Evolutionary conservation across 2,113 vertebrate genomes (phyloP), one percentile per base, ranked within the genome.

Genomic region (Gasterosteus nipponicus): DNA sequence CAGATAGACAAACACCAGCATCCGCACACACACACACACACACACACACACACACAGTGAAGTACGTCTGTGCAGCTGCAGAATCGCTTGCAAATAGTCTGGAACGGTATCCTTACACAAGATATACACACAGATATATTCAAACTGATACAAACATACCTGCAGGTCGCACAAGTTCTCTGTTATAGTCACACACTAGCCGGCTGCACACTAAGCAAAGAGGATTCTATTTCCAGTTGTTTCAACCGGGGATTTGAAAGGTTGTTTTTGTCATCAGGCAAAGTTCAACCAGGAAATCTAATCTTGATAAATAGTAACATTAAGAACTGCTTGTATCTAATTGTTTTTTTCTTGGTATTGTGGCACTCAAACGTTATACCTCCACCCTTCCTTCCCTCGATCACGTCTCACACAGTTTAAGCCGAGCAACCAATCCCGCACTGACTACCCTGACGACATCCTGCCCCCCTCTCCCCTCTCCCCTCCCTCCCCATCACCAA

Each of bases 341-440:
- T 85, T 89, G 80, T 85, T 57, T 9, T 83, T 92, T 72, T 38
- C 35, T 87, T 90, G 19, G 73, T 73, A 69, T 72, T 85, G 82
- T 94, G 81, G 87, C 86, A 76, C 73, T 90, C 69, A 86, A 92
- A 91, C 83, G 63, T 94, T 87, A 93, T 88, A 33, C 87, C 82
- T 84, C 78, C 83, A 72, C 83, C 84, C 88, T 87, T 91, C 87
- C 87, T 91, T 89, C 75, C 88, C 85, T 88, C 64, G 91, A 91
- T 92, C 87, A 85, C 91, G 82, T 93, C 86, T 92, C 89, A 93
- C 83, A 73, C 93, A 94, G 94, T 94, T 93, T 94, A 94, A 92
- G 84, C 82, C 75, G 82, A 88, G 80, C 87, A 68, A 62, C 83
- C 86, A 87, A 88, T 87, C 90, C 90, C 83, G 87, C 88, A 82